Percentiles rank a stretch among this genome's conserved stretches.
These are phyloP conservation scores for Zaprionus vittiger DNA, from an alignment of 1,140 invertebrate genomes.

Conservation along the genomic window DNA sequence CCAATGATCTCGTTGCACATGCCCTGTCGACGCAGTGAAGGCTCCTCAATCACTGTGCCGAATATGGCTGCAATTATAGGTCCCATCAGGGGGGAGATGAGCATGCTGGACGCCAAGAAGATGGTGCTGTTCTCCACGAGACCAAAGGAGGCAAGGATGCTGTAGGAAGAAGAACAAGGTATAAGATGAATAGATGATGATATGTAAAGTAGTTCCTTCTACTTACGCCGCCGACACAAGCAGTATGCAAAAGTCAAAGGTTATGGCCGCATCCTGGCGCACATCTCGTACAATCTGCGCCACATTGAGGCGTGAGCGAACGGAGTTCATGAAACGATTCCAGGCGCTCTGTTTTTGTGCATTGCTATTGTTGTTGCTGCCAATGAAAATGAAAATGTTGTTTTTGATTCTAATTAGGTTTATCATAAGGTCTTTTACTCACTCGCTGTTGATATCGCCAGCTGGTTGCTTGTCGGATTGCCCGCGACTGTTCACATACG, in stretches of 20 bases:
- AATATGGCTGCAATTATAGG: constrained; percentile 91
- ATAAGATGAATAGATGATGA: background rate
- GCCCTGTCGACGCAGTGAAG: constrained; percentile 86
- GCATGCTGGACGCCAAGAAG: constrained; percentile 90
- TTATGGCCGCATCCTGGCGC: constrained; percentile 87
- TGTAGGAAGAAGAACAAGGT: constrained; percentile 23
- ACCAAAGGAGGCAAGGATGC: constrained; percentile 87
- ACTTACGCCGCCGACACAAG: constrained; percentile 88
- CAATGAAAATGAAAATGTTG: background rate
- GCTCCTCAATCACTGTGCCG: constrained; percentile 89
- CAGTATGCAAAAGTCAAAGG: constrained; percentile 90
- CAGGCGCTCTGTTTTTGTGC: constrained; percentile 84
- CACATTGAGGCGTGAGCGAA: constrained; percentile 88
- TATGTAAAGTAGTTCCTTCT: background rate
- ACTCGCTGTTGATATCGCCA: constrained; percentile 45
- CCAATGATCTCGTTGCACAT: constrained; percentile 88
- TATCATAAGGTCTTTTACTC: constrained; percentile 6
- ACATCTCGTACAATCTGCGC: constrained; percentile 89
- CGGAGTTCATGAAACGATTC: constrained; percentile 86
- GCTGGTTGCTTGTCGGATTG: background rate
- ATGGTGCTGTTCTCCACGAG: constrained; percentile 92
- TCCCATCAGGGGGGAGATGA: constrained; percentile 92
- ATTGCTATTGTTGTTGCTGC: constrained; percentile 46
- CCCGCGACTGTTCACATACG: constrained; percentile 1
- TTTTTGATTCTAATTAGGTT: background rate